A percentile compares a stretch with the other conserved stretches of the same genome.
Conservation (phyloP, 2,113 vertebrate species). For the Clarias macrocephalus region DNA sequence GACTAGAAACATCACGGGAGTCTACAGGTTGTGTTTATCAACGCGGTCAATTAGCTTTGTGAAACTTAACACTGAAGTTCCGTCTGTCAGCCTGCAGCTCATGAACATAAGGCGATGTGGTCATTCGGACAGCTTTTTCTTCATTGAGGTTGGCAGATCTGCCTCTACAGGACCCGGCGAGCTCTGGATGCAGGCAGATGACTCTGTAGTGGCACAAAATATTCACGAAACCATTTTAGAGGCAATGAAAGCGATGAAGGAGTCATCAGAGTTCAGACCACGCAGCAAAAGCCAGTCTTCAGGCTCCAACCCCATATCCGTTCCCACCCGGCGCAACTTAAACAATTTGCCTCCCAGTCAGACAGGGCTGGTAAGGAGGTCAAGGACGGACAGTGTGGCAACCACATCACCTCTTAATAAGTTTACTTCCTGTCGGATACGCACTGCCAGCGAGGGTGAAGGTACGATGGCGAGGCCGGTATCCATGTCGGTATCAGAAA, state of each 20-base stretch:
- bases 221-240: constrained; percentile 97
- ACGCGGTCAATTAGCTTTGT: constrained; percentile 90
- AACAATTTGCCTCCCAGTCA: constrained; percentile 82
- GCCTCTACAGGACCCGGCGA: constrained; percentile 93
- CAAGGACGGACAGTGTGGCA: constrained; percentile 82
- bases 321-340: constrained; percentile 77
- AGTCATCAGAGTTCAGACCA: constrained; percentile 91
- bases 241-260: constrained; percentile 96
- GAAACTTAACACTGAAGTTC: constrained; percentile 88
- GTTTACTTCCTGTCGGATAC: constrained; percentile 77
- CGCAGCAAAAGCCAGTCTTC: constrained; percentile 98
- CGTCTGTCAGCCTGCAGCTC: constrained; percentile 89
- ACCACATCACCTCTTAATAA: constrained; percentile 73
- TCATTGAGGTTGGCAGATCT: constrained; percentile 95
- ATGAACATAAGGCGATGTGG: constrained; percentile 97
- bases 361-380: constrained; percentile 79
- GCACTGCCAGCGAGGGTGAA: constrained; percentile 84
- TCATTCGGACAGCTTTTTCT: constrained; percentile 97
- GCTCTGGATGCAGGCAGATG: constrained; percentile 98
- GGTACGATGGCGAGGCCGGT: constrained; percentile 77
- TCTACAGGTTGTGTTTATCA: constrained; percentile 91
- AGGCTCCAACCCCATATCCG: constrained; percentile 77
- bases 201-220: constrained; percentile 94
- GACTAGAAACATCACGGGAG: constrained; percentile 86
- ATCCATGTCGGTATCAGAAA: constrained; percentile 67